phyloP scores from a whole-genome alignment of 2,888 invertebrate genomes.

The Ferdinandea cuprea region DNA sequence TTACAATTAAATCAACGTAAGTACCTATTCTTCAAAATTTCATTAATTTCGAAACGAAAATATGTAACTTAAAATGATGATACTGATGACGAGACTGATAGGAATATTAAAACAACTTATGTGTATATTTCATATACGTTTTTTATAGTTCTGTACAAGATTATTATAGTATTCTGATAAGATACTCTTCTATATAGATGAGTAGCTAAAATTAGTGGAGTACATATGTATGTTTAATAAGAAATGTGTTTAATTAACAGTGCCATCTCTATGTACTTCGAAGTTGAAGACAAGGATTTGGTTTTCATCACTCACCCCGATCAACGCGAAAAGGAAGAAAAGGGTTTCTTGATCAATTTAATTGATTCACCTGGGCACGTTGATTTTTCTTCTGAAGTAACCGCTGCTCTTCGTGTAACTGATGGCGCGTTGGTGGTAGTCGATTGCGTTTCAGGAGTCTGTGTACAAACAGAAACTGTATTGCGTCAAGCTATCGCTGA shows the following conservation, averaged over 20 bases:
- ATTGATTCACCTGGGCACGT: slow-evolving; percentile 99
- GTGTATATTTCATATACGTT: slow-evolving; percentile 69
- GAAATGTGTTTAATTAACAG: slow-evolving; percentile 83
- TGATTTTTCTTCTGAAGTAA: slow-evolving; percentile 99
- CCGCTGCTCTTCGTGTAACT: slow-evolving; percentile 99
- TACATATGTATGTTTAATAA: not conserved
- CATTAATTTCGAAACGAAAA: not conserved
- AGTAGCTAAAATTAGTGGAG: not conserved
- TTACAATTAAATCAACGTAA: slow-evolving; percentile 99
- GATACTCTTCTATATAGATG: not conserved
- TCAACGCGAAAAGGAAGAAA: slow-evolving; percentile 94
- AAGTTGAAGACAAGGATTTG: slow-evolving; percentile 96
- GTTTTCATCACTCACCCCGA: slow-evolving; percentile 95
- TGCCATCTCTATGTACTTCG: slow-evolving; percentile 99
- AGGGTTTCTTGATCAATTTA: slow-evolving; percentile 99
- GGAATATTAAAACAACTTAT: slow-evolving; percentile 52
- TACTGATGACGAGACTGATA: slow-evolving; percentile 77
- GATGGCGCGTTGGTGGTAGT: slow-evolving; percentile 99
- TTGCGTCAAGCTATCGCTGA: slow-evolving; percentile 99
- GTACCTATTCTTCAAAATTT: slow-evolving; percentile 80
- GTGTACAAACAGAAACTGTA: slow-evolving; percentile 99
- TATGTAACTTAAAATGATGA: slow-evolving; percentile 72
- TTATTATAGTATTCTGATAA: slow-evolving; percentile 70
- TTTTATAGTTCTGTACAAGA: slow-evolving; percentile 43
- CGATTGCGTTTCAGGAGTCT: slow-evolving; percentile 99